phyloP scores from a whole-genome alignment of 2,797 vertebrate species.

The Parauchenoglanis punctatus region DNA sequence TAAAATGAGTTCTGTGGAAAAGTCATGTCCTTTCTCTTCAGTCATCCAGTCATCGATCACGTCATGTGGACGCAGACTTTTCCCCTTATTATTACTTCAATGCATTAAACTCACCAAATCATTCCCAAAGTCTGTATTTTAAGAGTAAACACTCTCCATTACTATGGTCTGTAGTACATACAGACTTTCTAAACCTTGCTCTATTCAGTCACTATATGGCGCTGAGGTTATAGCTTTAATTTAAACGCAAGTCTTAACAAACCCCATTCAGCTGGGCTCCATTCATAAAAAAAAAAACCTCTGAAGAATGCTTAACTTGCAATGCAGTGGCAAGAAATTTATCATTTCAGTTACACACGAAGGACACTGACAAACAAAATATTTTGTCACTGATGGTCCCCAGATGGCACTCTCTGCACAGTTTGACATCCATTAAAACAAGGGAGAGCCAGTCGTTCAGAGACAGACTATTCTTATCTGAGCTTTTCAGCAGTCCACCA shows the following conservation, averaged over 20 bases:
- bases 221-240: not conserved
- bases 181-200: not conserved
- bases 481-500: slow-evolving; percentile 32
- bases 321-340: not conserved
- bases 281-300: not conserved
- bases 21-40: not conserved
- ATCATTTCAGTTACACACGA: not conserved
- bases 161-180: not conserved
- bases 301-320: not conserved
- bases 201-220: not conserved
- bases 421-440: not conserved
- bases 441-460: not conserved
- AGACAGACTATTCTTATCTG: not conserved
- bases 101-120: not conserved
- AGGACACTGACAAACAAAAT: not conserved
- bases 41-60: not conserved
- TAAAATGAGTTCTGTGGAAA: not conserved
- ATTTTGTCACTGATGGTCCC: not conserved
- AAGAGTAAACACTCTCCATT: not conserved
- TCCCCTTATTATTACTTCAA: not conserved
- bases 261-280: not conserved
- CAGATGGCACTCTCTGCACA: slow-evolving; percentile 26
- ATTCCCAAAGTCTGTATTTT: not conserved
- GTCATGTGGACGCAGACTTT: not conserved
- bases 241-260: not conserved